Percentiles rank a stretch among this genome's conserved stretches.
Conservation (phyloP, 1,140 invertebrate species). For the Tyrophagus putrescentiae region DNA sequence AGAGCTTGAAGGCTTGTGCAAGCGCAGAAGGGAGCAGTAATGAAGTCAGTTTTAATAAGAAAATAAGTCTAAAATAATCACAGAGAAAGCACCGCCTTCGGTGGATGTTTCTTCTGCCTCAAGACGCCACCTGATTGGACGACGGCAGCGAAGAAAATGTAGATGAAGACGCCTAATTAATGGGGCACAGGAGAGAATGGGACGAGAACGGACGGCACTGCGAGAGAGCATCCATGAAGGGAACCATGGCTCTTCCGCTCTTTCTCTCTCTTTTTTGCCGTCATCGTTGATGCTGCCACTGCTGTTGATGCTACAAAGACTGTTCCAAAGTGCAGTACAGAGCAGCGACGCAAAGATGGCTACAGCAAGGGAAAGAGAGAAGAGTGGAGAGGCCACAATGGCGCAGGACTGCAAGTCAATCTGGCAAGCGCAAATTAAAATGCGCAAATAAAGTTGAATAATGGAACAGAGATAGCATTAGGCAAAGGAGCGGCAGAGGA, state of each 20-base stretch:
- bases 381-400: no score
- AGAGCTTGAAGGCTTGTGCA: no score
- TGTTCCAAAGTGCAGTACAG: no score
- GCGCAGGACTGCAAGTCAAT: neutral
- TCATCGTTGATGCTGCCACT: no score
- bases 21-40: no score
- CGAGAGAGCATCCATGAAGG: neutral
- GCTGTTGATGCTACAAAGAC: no score
- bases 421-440: conserved; percentile 7
- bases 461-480: no score
- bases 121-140: neutral
- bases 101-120: neutral
- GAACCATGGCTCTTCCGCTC: no score
- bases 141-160: neutral
- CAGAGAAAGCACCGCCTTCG: neutral
- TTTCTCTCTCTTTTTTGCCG: neutral
- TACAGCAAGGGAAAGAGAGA: no score
- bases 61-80: conserved; percentile 2
- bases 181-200: neutral
- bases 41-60: conserved; percentile 2
- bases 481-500: no score
- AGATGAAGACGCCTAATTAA: conserved; percentile 16
- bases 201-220: neutral
- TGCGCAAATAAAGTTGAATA: conserved; percentile 13
- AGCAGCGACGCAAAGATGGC: no score